phyloP scores from a whole-genome alignment of 2,797 vertebrate genomes.

The Rhinophrynus dorsalis region DNA sequence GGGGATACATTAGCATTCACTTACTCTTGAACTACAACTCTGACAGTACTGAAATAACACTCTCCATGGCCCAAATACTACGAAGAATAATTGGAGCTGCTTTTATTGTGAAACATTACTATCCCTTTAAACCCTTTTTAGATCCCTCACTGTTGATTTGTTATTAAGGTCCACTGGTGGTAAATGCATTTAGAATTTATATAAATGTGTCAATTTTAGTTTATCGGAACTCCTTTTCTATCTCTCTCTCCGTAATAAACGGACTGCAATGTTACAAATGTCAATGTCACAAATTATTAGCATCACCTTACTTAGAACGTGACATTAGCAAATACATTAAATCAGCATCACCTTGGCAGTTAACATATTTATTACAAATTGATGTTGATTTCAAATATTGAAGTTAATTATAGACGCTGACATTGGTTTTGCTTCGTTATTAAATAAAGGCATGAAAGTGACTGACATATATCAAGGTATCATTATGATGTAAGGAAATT shows the following conservation, averaged over 20 bases:
- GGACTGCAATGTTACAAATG: slow-evolving; percentile 34
- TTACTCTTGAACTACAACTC: too few relatives aligned
- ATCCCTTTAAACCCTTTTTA: too few relatives aligned
- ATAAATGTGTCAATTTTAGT: too few relatives aligned
- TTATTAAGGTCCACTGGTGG: too few relatives aligned
- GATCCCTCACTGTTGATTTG: too few relatives aligned
- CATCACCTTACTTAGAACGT: slow-evolving; percentile 35
- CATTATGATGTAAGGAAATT: slow-evolving; percentile 21
- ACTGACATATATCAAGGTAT: slow-evolving; percentile 47
- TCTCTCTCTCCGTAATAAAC: background rate
- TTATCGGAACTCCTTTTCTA: background rate
- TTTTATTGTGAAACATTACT: too few relatives aligned
- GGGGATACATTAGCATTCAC: too few relatives aligned
- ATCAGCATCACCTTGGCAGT: slow-evolving; percentile 43
- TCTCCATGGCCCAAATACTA: too few relatives aligned
- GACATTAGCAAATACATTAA: slow-evolving; percentile 42
- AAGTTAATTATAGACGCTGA: slow-evolving; percentile 48
- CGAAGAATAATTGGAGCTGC: too few relatives aligned
- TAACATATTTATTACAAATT: slow-evolving; percentile 51
- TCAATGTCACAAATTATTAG: slow-evolving; percentile 43
- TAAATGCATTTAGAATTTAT: too few relatives aligned
- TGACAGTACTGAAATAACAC: too few relatives aligned
- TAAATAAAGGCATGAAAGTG: slow-evolving; percentile 28
- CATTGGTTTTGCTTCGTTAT: slow-evolving; percentile 18
- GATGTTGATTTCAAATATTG: slow-evolving; percentile 51